Evolutionary conservation across 2,797 vertebrate genomes (phyloP).

Genomic region (Octomys mimax): DNA sequence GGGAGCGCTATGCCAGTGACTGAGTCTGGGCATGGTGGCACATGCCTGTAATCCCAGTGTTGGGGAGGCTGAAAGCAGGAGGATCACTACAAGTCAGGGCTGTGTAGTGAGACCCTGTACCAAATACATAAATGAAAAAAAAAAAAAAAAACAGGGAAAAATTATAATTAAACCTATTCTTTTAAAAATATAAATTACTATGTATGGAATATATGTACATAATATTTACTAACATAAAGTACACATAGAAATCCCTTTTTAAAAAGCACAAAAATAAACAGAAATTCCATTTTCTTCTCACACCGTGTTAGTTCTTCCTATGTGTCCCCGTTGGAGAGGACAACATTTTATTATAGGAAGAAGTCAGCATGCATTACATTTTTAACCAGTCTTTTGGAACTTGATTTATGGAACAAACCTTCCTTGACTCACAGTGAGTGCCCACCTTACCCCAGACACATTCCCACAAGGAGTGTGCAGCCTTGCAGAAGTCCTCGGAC

Average conservation of each 20-base stretch:
- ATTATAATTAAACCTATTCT: background rate
- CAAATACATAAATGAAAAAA: no score
- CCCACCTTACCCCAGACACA: background rate
- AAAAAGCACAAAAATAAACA: constrained; percentile 21
- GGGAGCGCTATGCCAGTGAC: no score
- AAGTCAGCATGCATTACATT: background rate
- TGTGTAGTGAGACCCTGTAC: no score
- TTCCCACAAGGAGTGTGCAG: no score
- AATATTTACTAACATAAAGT: background rate
- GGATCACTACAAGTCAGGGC: no score
- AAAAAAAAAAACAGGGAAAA: background rate
- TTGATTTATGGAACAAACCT: background rate
- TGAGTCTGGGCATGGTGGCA: no score
- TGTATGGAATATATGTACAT: background rate
- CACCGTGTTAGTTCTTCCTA: background rate
- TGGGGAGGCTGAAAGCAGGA: no score
- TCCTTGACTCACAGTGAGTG: background rate
- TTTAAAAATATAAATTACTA: background rate
- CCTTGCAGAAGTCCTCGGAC: no score
- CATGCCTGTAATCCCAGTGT: no score
- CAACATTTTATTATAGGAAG: background rate
- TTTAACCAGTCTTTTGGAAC: background rate
- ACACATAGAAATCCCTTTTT: background rate
- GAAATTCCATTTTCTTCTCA: constrained; percentile 19
- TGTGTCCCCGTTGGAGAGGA: background rate